Base-by-base conservation (phyloP, 92 coral and sea anemone genomes). In the Virgularia gustaviana region DNA sequence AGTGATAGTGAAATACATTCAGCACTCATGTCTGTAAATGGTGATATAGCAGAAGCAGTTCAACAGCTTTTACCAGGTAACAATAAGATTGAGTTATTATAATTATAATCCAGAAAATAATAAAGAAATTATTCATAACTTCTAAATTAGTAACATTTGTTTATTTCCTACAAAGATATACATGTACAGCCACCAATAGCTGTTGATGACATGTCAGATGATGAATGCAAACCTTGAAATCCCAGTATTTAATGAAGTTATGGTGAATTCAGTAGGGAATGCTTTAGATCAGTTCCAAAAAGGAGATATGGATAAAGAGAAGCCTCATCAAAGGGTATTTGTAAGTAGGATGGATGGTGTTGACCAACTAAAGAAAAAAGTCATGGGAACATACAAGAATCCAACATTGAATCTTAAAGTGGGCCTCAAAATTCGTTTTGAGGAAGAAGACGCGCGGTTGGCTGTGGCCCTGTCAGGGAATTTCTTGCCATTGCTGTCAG, bases 381-480 rank as follows among this genome's bases (percentile, higher is more conserved):
- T 60, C 8, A n/a, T n/a, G n/a, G n/a, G n/a, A n/a, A 60, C 37
- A 16, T 55, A 12, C 34, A 55, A 55, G 16, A 55, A 7, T 19
- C 62, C 62, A 55, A 55, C 34, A 16, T 25, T 36, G 7, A 55
- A 55, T 25, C 62, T 55, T 27, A 55, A 25, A 55, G 62, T 55
- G 31, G 34, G 62, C 8, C 62, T 55, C 4, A 55, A 19, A n/a
- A 36, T 55, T 2, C 25, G 45, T 47, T 60, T 60, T 35, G 66
- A 60, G 8, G 66, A 58, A 32, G 42, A 60, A 35, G 45, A 60
- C n/a, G n/a, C 37, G 66, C 24, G 2, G 66, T 60, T 60, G 66
- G 66, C 9, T 34, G 24, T 23, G 43, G 66, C 22, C 66, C 66
- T 4, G 45, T 16, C 9, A 33, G 66, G 19, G 66, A 60, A 19